Conservation (phyloP, 1,140 invertebrate genomes). For the Eupristina koningsbergeri region DNA sequence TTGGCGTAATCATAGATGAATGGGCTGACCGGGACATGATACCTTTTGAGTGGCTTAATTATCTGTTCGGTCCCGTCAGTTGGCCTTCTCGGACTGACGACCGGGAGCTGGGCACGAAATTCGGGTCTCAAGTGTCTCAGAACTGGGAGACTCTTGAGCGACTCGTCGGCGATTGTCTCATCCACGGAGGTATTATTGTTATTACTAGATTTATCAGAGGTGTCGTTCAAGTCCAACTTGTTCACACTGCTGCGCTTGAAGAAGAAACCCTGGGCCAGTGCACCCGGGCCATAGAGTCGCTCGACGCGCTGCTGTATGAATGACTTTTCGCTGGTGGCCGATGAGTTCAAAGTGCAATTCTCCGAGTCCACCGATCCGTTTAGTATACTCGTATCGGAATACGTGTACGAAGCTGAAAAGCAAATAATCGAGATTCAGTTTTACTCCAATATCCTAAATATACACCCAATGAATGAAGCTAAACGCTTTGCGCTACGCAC, state of each 20-base stretch:
- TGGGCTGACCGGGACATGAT: no score
- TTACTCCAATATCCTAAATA: no score
- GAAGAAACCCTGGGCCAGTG: slow-evolving; percentile 87
- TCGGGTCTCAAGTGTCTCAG: slow-evolving; percentile 86
- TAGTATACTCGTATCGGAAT: slow-evolving; percentile 59
- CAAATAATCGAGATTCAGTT: no score
- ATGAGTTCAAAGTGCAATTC: slow-evolving; percentile 30
- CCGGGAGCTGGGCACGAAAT: slow-evolving; percentile 86
- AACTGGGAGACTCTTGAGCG: slow-evolving; percentile 78
- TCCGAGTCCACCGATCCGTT: slow-evolving; percentile 60
- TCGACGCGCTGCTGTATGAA: slow-evolving; percentile 92
- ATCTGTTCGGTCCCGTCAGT: slow-evolving; percentile 69
- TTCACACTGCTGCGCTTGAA: slow-evolving; percentile 70
- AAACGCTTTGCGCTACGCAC: no score
- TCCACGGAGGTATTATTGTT: slow-evolving; percentile 62
- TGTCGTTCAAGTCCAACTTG: slow-evolving; percentile 65
- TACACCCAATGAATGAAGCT: no score
- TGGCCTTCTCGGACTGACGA: slow-evolving; percentile 77
- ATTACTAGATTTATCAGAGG: slow-evolving; percentile 70
- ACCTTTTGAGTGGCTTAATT: slow-evolving; percentile 69
- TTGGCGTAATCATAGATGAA: no score
- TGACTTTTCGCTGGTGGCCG: slow-evolving; percentile 78
- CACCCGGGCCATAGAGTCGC: slow-evolving; percentile 87
- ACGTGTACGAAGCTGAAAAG: slow-evolving; percentile 62
- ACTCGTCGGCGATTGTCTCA: slow-evolving; percentile 66